These are phyloP conservation scores for Artibeus jamaicensis DNA, from an alignment of 2,797 vertebrate species.

Conservation along the genomic window DNA sequence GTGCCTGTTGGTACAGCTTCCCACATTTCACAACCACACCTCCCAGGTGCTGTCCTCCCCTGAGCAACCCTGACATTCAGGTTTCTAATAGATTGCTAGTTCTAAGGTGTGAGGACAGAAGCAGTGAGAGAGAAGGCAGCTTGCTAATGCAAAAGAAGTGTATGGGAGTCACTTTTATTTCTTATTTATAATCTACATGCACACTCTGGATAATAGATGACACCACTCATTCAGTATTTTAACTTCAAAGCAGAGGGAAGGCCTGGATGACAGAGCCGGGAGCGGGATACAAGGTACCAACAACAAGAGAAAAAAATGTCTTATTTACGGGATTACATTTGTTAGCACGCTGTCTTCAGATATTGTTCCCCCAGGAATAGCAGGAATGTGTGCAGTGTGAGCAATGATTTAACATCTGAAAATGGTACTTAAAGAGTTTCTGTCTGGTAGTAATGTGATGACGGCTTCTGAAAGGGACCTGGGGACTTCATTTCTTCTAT, in stretches of 20 bases:
- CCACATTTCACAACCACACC: slow-evolving; percentile 69
- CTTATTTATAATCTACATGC: slow-evolving; percentile 93
- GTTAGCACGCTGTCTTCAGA: slow-evolving; percentile 88
- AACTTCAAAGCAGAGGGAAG: slow-evolving; percentile 84
- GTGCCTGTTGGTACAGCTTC: slow-evolving; percentile 86
- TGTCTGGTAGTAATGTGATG: slow-evolving; percentile 85
- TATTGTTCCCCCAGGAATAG: slow-evolving; percentile 87
- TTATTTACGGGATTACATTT: slow-evolving; percentile 89
- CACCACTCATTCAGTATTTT: slow-evolving; percentile 87
- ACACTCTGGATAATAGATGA: slow-evolving; percentile 88
- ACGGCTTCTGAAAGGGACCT: slow-evolving; percentile 85
- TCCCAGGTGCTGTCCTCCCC: slow-evolving; percentile 77
- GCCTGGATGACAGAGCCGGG: slow-evolving; percentile 86
- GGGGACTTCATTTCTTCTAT: slow-evolving; percentile 86
- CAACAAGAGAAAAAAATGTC: slow-evolving; percentile 86
- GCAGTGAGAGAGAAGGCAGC: slow-evolving; percentile 79
- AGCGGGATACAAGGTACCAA: slow-evolving; percentile 84
- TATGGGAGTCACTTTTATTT: slow-evolving; percentile 90
- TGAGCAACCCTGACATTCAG: slow-evolving; percentile 74
- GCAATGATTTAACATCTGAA: slow-evolving; percentile 86
- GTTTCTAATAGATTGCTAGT: slow-evolving; percentile 78
- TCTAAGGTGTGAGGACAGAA: slow-evolving; percentile 79
- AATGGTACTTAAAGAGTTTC: slow-evolving; percentile 87
- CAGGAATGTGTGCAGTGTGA: slow-evolving; percentile 82
- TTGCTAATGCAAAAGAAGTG: slow-evolving; percentile 92